phyloP scores from a whole-genome alignment of 2,888 invertebrate genomes.

The Gryllus longicercus region DNA sequence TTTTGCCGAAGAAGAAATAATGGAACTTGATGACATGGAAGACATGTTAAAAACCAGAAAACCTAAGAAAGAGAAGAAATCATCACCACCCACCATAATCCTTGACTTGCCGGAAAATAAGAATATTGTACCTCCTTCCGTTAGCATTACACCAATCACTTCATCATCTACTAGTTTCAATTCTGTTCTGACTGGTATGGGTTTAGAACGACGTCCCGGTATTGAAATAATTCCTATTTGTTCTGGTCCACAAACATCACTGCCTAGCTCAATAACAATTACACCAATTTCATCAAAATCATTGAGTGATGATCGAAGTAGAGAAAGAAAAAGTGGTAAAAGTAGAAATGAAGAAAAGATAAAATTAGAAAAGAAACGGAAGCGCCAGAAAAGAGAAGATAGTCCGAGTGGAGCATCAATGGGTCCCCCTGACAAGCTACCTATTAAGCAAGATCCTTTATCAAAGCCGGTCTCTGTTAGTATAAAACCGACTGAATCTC shows the following conservation, averaged over 20 bases:
- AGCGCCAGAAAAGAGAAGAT: constrained; percentile 71
- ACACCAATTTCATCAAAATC: constrained; percentile 64
- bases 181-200: constrained; percentile 58
- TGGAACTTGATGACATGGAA: constrained; percentile 54
- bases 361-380: constrained; percentile 62
- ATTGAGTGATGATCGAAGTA: constrained; percentile 47
- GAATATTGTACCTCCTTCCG: constrained; percentile 57
- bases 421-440: constrained; percentile 80
- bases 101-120: constrained; percentile 56
- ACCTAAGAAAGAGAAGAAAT: constrained; percentile 53
- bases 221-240: constrained; percentile 83
- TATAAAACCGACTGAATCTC: constrained; percentile 66
- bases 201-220: constrained; percentile 67
- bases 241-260: constrained; percentile 58
- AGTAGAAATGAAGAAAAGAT: constrained; percentile 50
- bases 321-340: constrained; percentile 45
- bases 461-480: constrained; percentile 70
- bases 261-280: constrained; percentile 81
- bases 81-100: constrained; percentile 46
- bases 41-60: constrained; percentile 55
- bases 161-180: constrained; percentile 48
- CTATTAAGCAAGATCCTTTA: constrained; percentile 67
- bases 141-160: constrained; percentile 61
- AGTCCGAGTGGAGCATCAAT: constrained; percentile 56
- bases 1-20: constrained; percentile 37